Conservation (phyloP, 2,113 vertebrate species). For the Pantherophis guttatus region DNA sequence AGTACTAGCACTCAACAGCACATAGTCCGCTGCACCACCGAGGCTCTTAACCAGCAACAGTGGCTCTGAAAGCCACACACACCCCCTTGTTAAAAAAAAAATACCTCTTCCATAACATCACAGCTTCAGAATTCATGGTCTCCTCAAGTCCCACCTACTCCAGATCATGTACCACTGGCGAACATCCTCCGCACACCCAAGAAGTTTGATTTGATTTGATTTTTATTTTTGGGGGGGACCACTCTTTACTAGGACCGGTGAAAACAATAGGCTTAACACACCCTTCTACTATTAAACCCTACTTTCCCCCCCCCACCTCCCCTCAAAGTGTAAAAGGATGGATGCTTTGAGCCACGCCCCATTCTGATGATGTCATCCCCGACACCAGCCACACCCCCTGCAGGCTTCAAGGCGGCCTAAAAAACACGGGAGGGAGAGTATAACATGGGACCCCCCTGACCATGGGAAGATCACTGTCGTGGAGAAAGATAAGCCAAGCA, state of each 20-base stretch:
- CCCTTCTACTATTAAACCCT: neutral
- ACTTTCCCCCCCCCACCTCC: rapidly evolving
- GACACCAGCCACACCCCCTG: neutral
- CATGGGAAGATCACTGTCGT: neutral
- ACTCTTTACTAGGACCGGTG: neutral
- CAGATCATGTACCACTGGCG: neutral
- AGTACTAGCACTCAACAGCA: too few relatives aligned
- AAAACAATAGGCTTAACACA: neutral
- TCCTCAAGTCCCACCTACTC: neutral
- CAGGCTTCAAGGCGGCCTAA: neutral
- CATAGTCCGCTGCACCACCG: too few relatives aligned
- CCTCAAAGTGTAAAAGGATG: neutral
- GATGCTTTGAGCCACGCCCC: neutral
- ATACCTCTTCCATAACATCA: neutral
- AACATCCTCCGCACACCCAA: neutral
- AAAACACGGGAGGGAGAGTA: neutral
- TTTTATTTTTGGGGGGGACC: neutral
- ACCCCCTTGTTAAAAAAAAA: neutral
- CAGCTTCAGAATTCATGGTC: neutral
- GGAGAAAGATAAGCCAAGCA: neutral
- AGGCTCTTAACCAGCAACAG: neutral
- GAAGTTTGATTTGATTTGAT: neutral
- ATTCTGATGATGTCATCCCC: neutral
- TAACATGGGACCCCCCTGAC: neutral
- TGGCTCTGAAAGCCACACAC: neutral